Evolutionary conservation across 1,140 invertebrate genomes (phyloP), one percentile per base, ranked within the genome.

Genomic region (Pygmarrhopalites habei): DNA sequence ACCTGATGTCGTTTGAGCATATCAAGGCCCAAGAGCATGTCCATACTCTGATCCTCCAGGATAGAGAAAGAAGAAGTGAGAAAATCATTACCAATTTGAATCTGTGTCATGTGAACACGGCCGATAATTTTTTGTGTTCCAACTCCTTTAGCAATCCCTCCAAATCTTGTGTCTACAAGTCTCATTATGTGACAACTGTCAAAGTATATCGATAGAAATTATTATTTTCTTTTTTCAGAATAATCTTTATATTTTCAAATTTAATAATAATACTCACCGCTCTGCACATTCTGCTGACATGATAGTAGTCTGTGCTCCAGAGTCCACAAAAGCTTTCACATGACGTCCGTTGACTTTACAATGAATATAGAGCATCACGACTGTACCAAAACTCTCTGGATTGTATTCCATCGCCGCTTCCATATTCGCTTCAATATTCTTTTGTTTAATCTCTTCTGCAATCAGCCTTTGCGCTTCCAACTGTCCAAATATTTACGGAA

Each of bases 361-460:
- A 75, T 95, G 90, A 58, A 98, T 95, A 73, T 98, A 98, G 41
- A 98, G 80, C 95, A 98, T 98, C 17, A 90, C 85, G 46, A 98
- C 95, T 19, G 92, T 93, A 51, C 93, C 95, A 79, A 98, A 98
- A 21, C 90, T 95, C 76, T 98, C 95, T 0, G 95, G 95, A 78
- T 95, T 93, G 74, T 91, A 94, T 74, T 98, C 95, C 84, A 98
- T 95, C 1, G 95, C 95, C 1, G 92, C 92, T 73, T 97, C 92
- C 95, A 98, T 98, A 74, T 98, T 98, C 0, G 90, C 90, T 79
- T 98, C 92, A 62, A 97, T 94, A 76, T 97, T 97, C 74, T 95
- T 92, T 72, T 93, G 88, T 70, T 86, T 82, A 61, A 97, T 97
- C 79, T 96, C 92, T 75, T 95, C 92, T 17, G 92, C 93, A 72